Percentiles rank a stretch among this genome's conserved stretches.
phyloP scores from a whole-genome alignment of 2,888 invertebrate species.

The Polylopha cassiicola region DNA sequence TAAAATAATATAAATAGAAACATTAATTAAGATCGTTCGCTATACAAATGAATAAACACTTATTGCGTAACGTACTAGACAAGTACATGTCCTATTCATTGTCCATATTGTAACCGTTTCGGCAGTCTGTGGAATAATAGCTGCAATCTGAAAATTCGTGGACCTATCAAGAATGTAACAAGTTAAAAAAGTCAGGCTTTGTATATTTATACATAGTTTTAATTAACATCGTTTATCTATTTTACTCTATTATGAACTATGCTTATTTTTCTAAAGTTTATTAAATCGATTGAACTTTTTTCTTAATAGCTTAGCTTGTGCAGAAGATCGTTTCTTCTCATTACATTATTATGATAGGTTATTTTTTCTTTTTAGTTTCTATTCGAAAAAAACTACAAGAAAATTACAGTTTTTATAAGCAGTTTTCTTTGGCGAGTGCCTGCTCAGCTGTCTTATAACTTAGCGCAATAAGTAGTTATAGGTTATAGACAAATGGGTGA shows the following conservation, averaged over 20 bases:
- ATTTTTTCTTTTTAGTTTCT: conserved; percentile 5
- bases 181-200: conserved; percentile 7
- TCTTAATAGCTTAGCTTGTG: conserved; percentile 12
- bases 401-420: not conserved
- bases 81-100: no score
- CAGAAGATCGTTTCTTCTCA: conserved; percentile 10
- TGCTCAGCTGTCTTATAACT: not conserved
- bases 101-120: no score
- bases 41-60: conserved; percentile 37
- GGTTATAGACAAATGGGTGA: no score
- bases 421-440: conserved; percentile 9
- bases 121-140: conserved; percentile 1
- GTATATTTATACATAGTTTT: conserved; percentile 3
- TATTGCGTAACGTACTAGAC: no score
- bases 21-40: conserved; percentile 22
- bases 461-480: no score
- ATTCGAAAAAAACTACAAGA: conserved; percentile 1
- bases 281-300: conserved; percentile 12
- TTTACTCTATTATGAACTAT: conserved; percentile 15
- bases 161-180: not conserved
- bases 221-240: conserved; percentile 3
- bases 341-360: conserved; percentile 7
- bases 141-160: conserved; percentile 4
- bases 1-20: conserved; percentile 16
- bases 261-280: conserved; percentile 13